Evolutionary conservation across 2,888 invertebrate genomes (phyloP), one percentile per base, ranked within the genome.

Genomic region (Dioctria linearis): DNA sequence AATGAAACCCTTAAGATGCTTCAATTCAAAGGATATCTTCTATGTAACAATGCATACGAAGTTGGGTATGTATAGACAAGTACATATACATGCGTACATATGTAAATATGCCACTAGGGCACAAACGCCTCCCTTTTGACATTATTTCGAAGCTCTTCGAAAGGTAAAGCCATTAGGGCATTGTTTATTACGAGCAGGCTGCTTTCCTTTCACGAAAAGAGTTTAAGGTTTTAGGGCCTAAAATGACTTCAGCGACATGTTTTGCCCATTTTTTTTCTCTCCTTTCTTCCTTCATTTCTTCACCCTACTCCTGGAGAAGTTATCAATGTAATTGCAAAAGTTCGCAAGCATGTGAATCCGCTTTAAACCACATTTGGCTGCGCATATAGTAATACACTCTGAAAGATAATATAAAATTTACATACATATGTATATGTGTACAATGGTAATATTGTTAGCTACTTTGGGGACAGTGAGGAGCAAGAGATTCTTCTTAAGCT

Each of bases 81-180:
- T 4, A 54, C 54, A 3, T 3, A 11, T 54, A 4, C 54, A 11
- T 11, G 54, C 54, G 11, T 4, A 54, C 4, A 54, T 11, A 54
- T 11, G 6, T 54, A n/a, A 8, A n/a, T 54, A 54, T 54, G 54
- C 11, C 6, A 54, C 54, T 46, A 9, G 49, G 49, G 49, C 25
- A 9, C 9, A 46, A 46, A 46, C n/a, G 11, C 54, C 11, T 54
- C 9, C n/a, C 37, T 25, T 11, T 46, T 46, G 46, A 54, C 67
- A 49, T 43, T 73, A 39, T 43, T 43, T 42, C 51, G 59, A n/a
- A 57, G 39, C 73, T 73, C 59, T 59, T 59, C 54, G 57, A 73
- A 73, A 73, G 73, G 57, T 73, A 57, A 42, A 57, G 42, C 73
- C 73, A 73, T 73, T 73, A 73, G 57, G 37, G 25, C 73, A 73